Conservation (phyloP, 2,888 invertebrate species). For the Orchesellides sinensis region DNA sequence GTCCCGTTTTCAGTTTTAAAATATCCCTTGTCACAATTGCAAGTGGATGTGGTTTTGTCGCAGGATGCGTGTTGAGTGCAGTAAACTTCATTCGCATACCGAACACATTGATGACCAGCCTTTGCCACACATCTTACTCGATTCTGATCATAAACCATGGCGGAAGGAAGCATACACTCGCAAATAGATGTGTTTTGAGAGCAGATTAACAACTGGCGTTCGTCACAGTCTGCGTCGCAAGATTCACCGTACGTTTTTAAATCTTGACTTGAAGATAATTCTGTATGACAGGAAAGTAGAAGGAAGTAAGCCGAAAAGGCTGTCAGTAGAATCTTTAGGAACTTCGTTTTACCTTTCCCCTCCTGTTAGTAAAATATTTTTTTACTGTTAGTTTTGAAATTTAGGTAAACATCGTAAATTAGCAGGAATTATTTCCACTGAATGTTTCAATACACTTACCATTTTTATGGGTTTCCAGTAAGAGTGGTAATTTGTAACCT, state of each 20-base stretch:
- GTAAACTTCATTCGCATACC: conserved; percentile 40
- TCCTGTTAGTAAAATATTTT: conserved; percentile 3
- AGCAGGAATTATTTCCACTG: conserved; percentile 30
- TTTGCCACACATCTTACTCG: conserved; percentile 45
- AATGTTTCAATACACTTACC: conserved; percentile 32
- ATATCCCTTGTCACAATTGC: conserved; percentile 59
- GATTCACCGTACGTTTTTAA: conserved; percentile 59
- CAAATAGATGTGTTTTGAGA: conserved; percentile 56
- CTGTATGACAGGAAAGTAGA: conserved; percentile 16
- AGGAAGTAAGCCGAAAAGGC: neutral
- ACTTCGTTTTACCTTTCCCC: neutral
- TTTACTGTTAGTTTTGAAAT: conserved; percentile 11
- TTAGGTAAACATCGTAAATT: conserved; percentile 44
- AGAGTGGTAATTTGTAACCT: conserved; percentile 32
- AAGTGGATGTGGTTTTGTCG: conserved; percentile 25
- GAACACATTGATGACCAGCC: conserved; percentile 44
- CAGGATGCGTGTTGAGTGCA: conserved; percentile 57
- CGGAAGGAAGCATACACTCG: conserved; percentile 60
- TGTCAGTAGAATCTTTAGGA: too few relatives aligned
- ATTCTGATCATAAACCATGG: conserved; percentile 56
- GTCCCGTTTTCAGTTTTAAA: conserved; percentile 65
- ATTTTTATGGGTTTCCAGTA: conserved; percentile 24
- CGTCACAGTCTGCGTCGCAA: conserved; percentile 67
- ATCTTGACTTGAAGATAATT: conserved; percentile 47
- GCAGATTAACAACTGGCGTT: conserved; percentile 57